Base-by-base conservation (phyloP, 2,888 invertebrate species). In the Drosophila algonquin region DNA sequence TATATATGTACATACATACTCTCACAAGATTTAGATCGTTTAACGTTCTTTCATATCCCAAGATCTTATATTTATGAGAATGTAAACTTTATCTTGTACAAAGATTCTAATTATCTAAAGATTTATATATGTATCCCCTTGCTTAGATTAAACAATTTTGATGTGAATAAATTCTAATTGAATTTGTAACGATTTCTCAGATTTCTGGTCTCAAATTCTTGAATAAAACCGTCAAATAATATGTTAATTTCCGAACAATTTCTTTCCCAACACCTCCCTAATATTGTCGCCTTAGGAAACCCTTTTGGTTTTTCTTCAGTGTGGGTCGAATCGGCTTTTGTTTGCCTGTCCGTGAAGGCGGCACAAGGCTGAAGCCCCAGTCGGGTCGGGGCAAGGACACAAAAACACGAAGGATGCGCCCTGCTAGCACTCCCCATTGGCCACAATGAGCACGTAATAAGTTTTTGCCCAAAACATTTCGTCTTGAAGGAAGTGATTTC, bases 401-500 rank as follows among this genome's bases (percentile, higher is more conserved):
- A 40, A 14, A 14, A n/a, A n/a, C 40, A 51, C 67, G 44, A 51
- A 72, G 72, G 57, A 58, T 63, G 63, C 63, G 57, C 52, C 59
- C 57, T 64, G 67, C 40, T 6, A 6, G 40, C 40, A 40, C 40
- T n/a, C 14, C 40, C 40, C 40, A 40, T 6, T 40, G 40, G 45
- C 53, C 58, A 74, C 64, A 63, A 67, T 67, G 46, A 63, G 52
- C 57, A 35, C 45, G 64, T 71, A 83, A 84, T 75, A 69, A 69
- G 64, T 84, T 75, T 75, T 75, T 50, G 63, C 51, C 57, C 47
- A 52, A 63, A 24, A 67, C 55, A 67, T 56, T 67, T 67, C 40
- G 40, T n/a, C 52, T 72, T 32, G 54, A 60, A 64, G 63, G 65
- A 74, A 67, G 56, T 75, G 74, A 80, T 79, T 77, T 60, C 64